Evolutionary conservation across 2,888 invertebrate species (phyloP).

Genomic region (Ophion ellenae): DNA sequence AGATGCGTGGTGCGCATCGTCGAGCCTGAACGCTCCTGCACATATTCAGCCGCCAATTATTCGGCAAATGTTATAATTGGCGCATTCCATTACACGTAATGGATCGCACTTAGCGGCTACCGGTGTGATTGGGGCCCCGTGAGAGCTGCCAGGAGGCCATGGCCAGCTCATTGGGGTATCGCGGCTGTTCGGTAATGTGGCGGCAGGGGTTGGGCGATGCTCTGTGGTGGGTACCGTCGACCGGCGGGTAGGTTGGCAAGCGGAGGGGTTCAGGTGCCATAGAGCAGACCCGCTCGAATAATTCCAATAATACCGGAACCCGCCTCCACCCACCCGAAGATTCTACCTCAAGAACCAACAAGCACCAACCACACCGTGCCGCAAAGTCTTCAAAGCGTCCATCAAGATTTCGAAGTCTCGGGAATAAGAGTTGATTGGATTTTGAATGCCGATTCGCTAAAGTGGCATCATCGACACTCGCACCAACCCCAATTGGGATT

Average conservation of each 20-base stretch:
- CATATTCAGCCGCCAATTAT: slow-evolving; percentile 79
- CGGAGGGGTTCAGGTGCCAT: slow-evolving; percentile 72
- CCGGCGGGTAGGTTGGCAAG: slow-evolving; percentile 31
- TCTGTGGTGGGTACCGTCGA: slow-evolving; percentile 14
- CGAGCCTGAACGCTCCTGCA: slow-evolving; percentile 63
- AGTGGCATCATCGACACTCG: too few relatives aligned
- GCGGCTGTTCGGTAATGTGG: slow-evolving; percentile 15
- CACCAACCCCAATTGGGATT: too few relatives aligned
- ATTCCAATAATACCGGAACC: slow-evolving; percentile 79
- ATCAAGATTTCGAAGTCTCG: too few relatives aligned
- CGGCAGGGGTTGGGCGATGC: slow-evolving; percentile 9
- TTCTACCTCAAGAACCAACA: too few relatives aligned
- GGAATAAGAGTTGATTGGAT: too few relatives aligned
- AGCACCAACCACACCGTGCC: too few relatives aligned
- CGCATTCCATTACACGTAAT: slow-evolving; percentile 83
- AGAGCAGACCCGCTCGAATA: slow-evolving; percentile 70
- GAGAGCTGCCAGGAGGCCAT: slow-evolving; percentile 68
- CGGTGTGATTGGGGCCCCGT: slow-evolving; percentile 80
- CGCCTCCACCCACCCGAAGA: too few relatives aligned
- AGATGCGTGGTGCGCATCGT: not conserved
- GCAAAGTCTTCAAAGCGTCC: too few relatives aligned
- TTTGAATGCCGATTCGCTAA: too few relatives aligned
- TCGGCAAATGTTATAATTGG: slow-evolving; percentile 83
- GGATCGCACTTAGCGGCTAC: slow-evolving; percentile 82
- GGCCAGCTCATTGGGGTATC: slow-evolving; percentile 46